Percentiles rank a stretch among this genome's conserved stretches.
These are phyloP conservation scores for Spialia ferax DNA, from an alignment of 2,888 invertebrate species.

Conservation along the genomic window DNA sequence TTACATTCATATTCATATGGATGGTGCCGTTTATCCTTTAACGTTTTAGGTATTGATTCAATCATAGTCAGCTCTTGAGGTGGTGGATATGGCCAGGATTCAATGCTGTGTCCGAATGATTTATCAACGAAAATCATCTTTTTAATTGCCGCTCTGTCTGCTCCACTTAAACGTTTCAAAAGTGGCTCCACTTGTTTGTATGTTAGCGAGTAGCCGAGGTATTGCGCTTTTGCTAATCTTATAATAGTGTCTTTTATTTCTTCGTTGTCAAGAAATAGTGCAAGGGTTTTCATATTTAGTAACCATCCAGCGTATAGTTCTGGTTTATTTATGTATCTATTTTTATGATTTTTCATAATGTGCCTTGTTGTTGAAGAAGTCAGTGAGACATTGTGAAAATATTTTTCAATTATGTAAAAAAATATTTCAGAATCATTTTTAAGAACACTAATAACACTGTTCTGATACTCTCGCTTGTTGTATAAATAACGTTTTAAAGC, in stretches of 20 bases:
- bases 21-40: constrained; percentile 49
- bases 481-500: constrained; percentile 49
- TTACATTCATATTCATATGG: constrained; percentile 41
- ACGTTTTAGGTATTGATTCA: constrained; percentile 50
- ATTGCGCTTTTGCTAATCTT: constrained; percentile 60
- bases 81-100: constrained; percentile 56
- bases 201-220: constrained; percentile 55
- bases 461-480: constrained; percentile 49
- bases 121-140: constrained; percentile 63
- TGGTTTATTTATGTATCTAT: constrained; percentile 56
- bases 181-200: constrained; percentile 63
- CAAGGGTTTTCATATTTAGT: constrained; percentile 58
- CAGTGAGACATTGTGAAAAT: constrained; percentile 50
- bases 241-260: constrained; percentile 61
- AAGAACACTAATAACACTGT: constrained; percentile 56
- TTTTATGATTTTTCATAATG: constrained; percentile 58
- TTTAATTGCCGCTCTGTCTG: constrained; percentile 56
- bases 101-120: constrained; percentile 51
- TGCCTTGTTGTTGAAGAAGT: constrained; percentile 52
- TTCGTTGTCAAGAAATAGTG: constrained; percentile 53
- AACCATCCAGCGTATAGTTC: constrained; percentile 61
- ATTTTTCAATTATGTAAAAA: constrained; percentile 61
- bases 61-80: constrained; percentile 24
- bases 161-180: constrained; percentile 55
- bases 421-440: constrained; percentile 58